These are phyloP conservation scores for Gadus chalcogrammus DNA, from an alignment of 2,113 vertebrate genomes.

Conservation along the genomic window DNA sequence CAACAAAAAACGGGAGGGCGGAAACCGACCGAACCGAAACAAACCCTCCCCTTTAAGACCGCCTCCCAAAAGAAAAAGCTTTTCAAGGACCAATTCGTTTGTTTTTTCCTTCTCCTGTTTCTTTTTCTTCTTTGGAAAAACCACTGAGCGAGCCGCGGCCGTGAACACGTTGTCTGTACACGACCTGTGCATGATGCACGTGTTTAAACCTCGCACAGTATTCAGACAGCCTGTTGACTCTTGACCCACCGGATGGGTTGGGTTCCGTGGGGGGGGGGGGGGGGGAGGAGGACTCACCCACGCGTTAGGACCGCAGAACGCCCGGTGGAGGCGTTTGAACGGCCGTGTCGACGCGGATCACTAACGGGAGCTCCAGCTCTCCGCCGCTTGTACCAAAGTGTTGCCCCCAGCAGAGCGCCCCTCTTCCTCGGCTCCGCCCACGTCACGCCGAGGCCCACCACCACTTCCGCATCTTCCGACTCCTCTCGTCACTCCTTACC, in stretches of 20 bases:
- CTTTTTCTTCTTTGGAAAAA: slow-evolving; percentile 41
- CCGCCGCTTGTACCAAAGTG: slow-evolving; percentile 75
- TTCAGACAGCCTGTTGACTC: slow-evolving; percentile 59
- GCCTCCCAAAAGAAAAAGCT: neutral
- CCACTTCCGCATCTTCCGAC: neutral
- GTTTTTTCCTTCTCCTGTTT: slow-evolving; percentile 37
- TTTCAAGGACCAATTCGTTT: no score
- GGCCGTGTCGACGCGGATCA: slow-evolving; percentile 49
- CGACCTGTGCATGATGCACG: slow-evolving; percentile 64
- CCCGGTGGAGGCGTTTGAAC: neutral
- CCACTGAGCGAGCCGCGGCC: slow-evolving; percentile 59
- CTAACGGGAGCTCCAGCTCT: slow-evolving; percentile 61
- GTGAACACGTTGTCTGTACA: slow-evolving; percentile 63
- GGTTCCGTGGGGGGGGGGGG: no score
- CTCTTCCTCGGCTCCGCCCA: slow-evolving; percentile 39
- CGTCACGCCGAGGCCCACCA: neutral
- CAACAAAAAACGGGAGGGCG: slow-evolving; percentile 7
- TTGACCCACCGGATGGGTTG: slow-evolving; percentile 38
- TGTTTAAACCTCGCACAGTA: slow-evolving; percentile 56
- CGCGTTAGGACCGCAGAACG: no score
- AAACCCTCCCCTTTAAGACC: neutral
- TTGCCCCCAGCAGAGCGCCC: slow-evolving; percentile 59
- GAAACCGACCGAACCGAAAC: slow-evolving; percentile 44
- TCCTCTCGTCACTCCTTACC: neutral
- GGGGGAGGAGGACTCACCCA: no score